Evolutionary conservation across 1,140 invertebrate genomes (phyloP).

Genomic region (Drosophila sulfurigaster): DNA sequence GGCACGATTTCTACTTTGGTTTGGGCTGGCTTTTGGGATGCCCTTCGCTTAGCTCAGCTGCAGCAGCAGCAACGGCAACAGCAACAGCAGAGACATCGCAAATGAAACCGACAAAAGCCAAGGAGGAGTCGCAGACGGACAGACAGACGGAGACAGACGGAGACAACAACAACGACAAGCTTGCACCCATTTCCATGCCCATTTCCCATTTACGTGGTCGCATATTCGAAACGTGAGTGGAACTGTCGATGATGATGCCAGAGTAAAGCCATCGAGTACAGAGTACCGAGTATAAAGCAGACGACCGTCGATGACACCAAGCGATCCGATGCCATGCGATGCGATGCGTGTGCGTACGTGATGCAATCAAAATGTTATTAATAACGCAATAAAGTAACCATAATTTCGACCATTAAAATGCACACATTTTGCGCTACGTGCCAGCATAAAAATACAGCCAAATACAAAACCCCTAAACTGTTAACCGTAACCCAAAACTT

Average conservation of each 20-base stretch:
- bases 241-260: conserved; percentile 9
- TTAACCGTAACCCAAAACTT: conserved; percentile 29
- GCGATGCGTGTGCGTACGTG: conserved; percentile 74
- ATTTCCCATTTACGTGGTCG: conserved; percentile 70
- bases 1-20: conserved; percentile 74
- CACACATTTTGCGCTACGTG: conserved; percentile 76
- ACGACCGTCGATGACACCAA: conserved; percentile 27
- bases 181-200: conserved; percentile 77
- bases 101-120: conserved; percentile 41
- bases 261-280: no score
- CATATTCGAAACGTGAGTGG: conserved; percentile 65
- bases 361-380: conserved; percentile 83
- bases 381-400: conserved; percentile 83
- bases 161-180: background rate
- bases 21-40: conserved; percentile 31
- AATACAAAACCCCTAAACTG: conserved; percentile 21
- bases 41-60: conserved; percentile 54
- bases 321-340: background rate
- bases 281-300: no score
- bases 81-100: background rate
- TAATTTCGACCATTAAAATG: conserved; percentile 81
- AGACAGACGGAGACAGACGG: background rate
- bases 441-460: conserved; percentile 27
- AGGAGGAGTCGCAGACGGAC: conserved; percentile 56
- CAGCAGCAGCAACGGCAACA: no score